Percentiles rank a stretch among this genome's conserved stretches.
These are phyloP conservation scores for Falco biarmicus DNA, from an alignment of 2,797 vertebrate genomes.

Conservation along the genomic window DNA sequence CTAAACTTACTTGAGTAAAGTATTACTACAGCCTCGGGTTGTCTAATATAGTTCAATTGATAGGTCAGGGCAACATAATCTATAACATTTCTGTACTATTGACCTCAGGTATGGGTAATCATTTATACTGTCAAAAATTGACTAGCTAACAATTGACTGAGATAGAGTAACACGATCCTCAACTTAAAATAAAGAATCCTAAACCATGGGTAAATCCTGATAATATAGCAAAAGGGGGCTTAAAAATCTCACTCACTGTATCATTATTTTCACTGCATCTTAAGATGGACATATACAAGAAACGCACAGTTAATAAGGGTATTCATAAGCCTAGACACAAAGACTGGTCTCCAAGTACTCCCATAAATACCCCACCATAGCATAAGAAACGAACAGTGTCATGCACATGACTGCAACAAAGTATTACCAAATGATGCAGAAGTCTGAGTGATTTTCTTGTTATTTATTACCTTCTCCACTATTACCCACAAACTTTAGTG, in stretches of 20 bases:
- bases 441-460: not conserved
- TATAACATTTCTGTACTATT: constrained; percentile 9
- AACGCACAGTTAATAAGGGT: not conserved
- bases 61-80: not conserved
- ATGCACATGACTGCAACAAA: not conserved
- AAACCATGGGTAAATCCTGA: not conserved
- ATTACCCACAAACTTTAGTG: not conserved
- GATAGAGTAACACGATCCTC: not conserved
- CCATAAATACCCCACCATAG: not conserved
- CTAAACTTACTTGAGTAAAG: not conserved
- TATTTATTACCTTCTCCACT: not conserved
- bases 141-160: not conserved
- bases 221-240: not conserved
- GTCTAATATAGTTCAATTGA: not conserved
- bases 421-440: not conserved
- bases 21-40: not conserved
- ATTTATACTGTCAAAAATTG: constrained; percentile 30
- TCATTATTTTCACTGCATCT: not conserved
- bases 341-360: not conserved
- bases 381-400: not conserved
- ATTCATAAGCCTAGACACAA: not conserved
- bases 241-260: not conserved
- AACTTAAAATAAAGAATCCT: constrained; percentile 15
- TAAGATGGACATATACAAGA: not conserved
- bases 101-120: not conserved